Conservation (phyloP, 2,113 vertebrate species). For the Ciconia maguari region DNA sequence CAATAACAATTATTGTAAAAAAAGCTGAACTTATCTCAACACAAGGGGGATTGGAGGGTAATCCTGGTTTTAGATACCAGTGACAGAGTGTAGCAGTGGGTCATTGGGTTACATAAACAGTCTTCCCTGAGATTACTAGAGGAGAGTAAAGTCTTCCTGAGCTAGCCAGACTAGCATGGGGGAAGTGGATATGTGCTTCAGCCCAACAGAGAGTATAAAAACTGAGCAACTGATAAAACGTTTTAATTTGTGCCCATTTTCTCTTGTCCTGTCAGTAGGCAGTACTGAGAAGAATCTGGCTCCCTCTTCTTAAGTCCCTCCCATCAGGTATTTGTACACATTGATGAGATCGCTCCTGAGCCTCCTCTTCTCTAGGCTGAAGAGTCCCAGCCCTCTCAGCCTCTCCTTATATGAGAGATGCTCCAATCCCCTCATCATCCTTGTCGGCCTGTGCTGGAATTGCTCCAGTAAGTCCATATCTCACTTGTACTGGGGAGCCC, state of each 20-base stretch:
- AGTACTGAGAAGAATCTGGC: not conserved
- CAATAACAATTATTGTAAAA: not conserved
- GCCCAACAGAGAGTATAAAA: not conserved
- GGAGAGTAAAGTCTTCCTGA: not conserved
- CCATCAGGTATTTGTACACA: too few relatives aligned
- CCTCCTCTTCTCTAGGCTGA: too few relatives aligned
- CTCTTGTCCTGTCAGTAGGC: not conserved
- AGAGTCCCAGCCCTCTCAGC: too few relatives aligned
- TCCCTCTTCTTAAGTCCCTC: not conserved
- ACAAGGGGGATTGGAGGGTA: not conserved
- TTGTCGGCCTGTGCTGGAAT: not conserved
- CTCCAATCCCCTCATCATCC: not conserved
- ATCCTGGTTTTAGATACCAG: not conserved
- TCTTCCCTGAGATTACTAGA: not conserved
- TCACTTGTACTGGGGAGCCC: too few relatives aligned
- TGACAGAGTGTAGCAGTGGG: too few relatives aligned
- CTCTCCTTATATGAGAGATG: too few relatives aligned
- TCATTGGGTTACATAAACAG: not conserved
- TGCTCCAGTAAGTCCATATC: not conserved
- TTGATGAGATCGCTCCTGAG: too few relatives aligned
- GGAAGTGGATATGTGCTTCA: not conserved
- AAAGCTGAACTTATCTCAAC: not conserved
- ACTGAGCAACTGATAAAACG: not conserved
- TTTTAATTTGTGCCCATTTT: not conserved
- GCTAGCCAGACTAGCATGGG: not conserved